Conservation (phyloP, 2,113 vertebrate genomes). For the Scolopax mira region DNA sequence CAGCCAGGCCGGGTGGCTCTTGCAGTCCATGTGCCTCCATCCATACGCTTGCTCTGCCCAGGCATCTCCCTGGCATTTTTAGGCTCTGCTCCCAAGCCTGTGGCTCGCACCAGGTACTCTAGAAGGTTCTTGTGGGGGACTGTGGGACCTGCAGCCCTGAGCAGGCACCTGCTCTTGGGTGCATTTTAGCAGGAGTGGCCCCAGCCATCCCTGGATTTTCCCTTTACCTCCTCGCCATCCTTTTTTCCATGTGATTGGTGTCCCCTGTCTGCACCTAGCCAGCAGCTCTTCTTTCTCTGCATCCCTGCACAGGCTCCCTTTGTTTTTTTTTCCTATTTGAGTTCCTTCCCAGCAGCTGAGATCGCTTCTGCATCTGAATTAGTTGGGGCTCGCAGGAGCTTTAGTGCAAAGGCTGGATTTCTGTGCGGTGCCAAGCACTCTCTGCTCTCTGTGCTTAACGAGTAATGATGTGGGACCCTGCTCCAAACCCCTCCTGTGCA, state of each 20-base stretch:
- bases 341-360: background rate
- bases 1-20: background rate
- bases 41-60: background rate
- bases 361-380: conserved; percentile 31
- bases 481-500: background rate
- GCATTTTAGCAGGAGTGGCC: background rate
- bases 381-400: background rate
- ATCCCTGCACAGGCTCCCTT: background rate
- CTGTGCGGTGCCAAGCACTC: background rate
- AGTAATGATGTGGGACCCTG: background rate
- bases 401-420: background rate
- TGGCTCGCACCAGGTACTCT: background rate
- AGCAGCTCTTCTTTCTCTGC: background rate
- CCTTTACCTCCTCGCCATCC: background rate
- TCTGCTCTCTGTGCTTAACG: background rate
- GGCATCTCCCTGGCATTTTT: background rate
- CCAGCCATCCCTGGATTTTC: background rate
- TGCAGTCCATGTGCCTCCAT: rapidly evolving
- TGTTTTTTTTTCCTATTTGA: background rate
- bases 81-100: background rate
- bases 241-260: background rate
- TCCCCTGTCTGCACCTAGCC: background rate
- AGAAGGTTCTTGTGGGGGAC: background rate
- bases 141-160: background rate
- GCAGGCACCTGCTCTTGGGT: rapidly evolving